phyloP scores from a whole-genome alignment of 2,888 invertebrate species.

The Oithona nana region DNA sequence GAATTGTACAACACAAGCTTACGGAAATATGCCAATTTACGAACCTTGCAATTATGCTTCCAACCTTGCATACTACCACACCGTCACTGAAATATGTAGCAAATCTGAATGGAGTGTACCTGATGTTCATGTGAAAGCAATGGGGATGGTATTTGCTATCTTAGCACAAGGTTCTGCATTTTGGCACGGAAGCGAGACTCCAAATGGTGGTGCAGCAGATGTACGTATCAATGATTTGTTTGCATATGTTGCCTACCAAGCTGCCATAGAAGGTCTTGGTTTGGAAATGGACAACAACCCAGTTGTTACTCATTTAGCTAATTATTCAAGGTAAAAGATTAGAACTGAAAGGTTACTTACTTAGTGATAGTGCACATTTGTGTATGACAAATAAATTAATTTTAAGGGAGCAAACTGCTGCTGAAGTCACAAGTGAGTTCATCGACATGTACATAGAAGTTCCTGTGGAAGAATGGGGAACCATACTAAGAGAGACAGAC shows the following conservation, averaged over 20 bases:
- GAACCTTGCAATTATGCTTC: constrained; percentile 15
- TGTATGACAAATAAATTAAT: not conserved
- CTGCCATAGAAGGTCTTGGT: not conserved
- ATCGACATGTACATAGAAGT: constrained; percentile 8
- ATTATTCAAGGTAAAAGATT: not conserved
- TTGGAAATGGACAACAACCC: not conserved
- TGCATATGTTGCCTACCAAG: not conserved
- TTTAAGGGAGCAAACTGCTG: not conserved
- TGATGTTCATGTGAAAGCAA: not conserved
- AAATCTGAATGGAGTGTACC: not conserved
- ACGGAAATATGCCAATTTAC: constrained; percentile 8
- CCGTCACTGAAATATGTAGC: constrained; percentile 11
- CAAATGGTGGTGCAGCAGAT: not conserved
- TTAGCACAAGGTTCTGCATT: not conserved
- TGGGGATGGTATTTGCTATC: not conserved
- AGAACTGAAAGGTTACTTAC: not conserved
- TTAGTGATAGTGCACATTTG: not conserved
- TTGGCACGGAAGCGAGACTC: not conserved
- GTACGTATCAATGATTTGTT: not conserved
- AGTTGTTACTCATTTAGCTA: not conserved
- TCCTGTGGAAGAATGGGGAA: constrained; percentile 11
- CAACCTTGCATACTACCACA: constrained; percentile 16
- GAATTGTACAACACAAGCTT: constrained; percentile 7
- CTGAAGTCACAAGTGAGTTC: not conserved
- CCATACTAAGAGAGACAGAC: not conserved